Base-by-base conservation (phyloP, 2,888 invertebrate genomes). In the Fissipunctia ypsillon region DNA sequence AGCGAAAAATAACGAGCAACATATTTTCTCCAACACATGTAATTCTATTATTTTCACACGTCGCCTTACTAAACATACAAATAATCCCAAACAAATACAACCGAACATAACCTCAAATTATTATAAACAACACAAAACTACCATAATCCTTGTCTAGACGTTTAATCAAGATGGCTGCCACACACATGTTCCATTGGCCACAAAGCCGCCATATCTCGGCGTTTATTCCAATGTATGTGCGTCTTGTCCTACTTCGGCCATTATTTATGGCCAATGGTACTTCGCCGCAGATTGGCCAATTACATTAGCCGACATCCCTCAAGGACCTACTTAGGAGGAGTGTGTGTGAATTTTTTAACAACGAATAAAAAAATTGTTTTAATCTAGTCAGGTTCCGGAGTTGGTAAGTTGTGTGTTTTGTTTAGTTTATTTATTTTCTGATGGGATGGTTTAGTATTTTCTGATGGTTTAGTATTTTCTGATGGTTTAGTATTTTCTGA, bases 261-360 rank as follows among this genome's bases (percentile, higher is more conserved):
- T 88, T 86, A 88, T 88, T 88, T 88, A 88, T 87, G 83, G 73
- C 68, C 69, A 38, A 74, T 77, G 75, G 75, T 78, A 81, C 77
- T 68, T 80, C 69, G 83, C 87, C 87, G 69, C 88, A 87, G 85
- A 88, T 87, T 86, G 88, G 80, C 80, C 88, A 88, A 88, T 88
- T 84, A 88, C 88, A 88, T 88, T 88, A 88, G 88, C 73, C 31
- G n/a, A 48, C 80, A 65, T 84, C 71, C 81, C 83, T 71, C 70
- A 71, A 86, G 82, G 87, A 86, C 82, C 74, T 83, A 84, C 87
- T 84, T 76, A 79, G 28, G 64, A 70, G 43, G 72, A 86, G 85
- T 77, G 81, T 72, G 85, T 83, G 87, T 86, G 79, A 87, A 84
- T 86, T 87, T 85, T 85, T 87, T 78, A 82, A 87, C 78, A 76